Evolutionary conservation across 2,888 invertebrate species (phyloP).

Genomic region (Agapetus fuscipes): DNA sequence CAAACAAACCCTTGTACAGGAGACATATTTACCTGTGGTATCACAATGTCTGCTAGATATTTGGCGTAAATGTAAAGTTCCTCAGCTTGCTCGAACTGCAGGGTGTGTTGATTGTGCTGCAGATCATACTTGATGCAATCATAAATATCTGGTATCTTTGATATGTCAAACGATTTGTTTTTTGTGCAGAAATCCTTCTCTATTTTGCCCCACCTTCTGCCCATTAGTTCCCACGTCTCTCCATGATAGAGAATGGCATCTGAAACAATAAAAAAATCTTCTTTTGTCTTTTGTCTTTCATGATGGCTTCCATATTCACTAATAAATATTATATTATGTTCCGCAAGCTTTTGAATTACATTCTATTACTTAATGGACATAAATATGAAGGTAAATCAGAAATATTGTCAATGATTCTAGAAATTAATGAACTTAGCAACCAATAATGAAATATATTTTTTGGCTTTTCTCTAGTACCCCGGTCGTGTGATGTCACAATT

Average conservation of each 20-base stretch:
- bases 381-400: too few relatives aligned
- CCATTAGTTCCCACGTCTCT: conserved; percentile 98
- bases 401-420: too few relatives aligned
- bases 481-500: too few relatives aligned
- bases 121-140: conserved; percentile 99
- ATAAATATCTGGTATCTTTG: conserved; percentile 98
- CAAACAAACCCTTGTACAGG: too few relatives aligned
- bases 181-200: conserved; percentile 97
- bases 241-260: conserved; percentile 94
- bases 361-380: background rate
- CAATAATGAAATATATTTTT: too few relatives aligned
- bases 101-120: conserved; percentile 93
- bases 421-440: too few relatives aligned
- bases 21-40: conserved; percentile 79
- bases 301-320: too few relatives aligned
- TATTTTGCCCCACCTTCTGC: conserved; percentile 93
- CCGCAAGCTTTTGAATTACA: background rate
- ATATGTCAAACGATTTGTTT: conserved; percentile 89
- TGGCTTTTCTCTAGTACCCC: too few relatives aligned
- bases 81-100: conserved; percentile 88
- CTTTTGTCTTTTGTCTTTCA: too few relatives aligned
- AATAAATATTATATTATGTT: too few relatives aligned
- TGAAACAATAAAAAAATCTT: conserved; percentile 32
- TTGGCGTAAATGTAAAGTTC: conserved; percentile 93
- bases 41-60: conserved; percentile 95